Conservation (phyloP, 2,113 vertebrate species). For the Barnardius zonarius region DNA sequence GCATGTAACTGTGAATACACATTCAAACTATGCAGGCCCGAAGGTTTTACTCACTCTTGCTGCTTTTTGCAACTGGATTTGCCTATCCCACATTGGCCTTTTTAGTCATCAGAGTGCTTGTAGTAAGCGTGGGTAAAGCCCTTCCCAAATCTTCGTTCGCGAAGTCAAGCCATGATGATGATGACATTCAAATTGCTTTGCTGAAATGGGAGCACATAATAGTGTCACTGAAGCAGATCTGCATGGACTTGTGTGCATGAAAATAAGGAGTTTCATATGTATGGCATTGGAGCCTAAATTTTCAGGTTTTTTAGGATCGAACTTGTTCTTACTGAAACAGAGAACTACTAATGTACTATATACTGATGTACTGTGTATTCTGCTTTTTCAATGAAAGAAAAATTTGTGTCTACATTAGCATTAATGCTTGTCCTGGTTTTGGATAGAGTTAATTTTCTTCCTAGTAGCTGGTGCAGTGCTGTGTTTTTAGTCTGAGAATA, state of each 20-base stretch:
- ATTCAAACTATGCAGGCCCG: not conserved
- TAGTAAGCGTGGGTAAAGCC: no score
- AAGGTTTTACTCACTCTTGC: no score
- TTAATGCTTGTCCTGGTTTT: not conserved
- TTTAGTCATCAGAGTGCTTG: no score
- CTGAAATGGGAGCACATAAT: not conserved
- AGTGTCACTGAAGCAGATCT: not conserved
- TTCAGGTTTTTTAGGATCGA: not conserved
- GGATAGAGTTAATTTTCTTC: not conserved
- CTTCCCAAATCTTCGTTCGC: no score
- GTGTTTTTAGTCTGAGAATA: not conserved
- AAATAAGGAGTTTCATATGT: not conserved
- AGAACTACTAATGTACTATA: not conserved
- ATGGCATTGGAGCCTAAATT: not conserved
- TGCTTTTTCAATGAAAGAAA: not conserved
- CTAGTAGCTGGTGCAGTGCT: not conserved
- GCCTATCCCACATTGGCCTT: no score
- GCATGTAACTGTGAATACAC: not conserved
- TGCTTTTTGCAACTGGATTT: no score
- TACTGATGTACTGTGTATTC: not conserved
- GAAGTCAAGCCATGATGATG: no score
- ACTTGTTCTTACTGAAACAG: not conserved
- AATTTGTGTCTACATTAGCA: not conserved
- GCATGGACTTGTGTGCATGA: not conserved
- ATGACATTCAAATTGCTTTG: not conserved